These are phyloP conservation scores for Dolomedes plantarius DNA, from an alignment of 2,888 invertebrate genomes.

Conservation along the genomic window DNA sequence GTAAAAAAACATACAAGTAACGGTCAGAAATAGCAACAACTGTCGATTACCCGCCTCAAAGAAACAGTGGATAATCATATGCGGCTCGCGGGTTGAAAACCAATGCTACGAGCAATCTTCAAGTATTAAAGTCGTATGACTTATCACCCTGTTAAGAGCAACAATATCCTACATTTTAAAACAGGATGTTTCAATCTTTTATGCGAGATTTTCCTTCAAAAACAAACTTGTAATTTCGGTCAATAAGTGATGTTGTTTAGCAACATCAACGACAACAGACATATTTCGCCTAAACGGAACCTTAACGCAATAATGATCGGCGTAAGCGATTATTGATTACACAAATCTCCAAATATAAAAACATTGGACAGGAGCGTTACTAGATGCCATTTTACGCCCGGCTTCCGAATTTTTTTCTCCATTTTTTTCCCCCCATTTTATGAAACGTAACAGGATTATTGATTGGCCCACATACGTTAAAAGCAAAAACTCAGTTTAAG, in stretches of 20 bases:
- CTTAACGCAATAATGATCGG: not conserved
- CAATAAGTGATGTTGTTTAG: not conserved
- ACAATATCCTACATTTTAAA: no score
- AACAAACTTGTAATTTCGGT: not conserved
- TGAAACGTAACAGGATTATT: not conserved
- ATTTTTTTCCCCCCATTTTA: not conserved
- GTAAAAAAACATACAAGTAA: no score
- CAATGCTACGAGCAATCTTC: no score
- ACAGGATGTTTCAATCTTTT: no score
- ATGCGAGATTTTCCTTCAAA: not conserved
- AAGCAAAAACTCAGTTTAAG: not conserved
- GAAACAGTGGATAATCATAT: no score
- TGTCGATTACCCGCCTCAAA: no score
- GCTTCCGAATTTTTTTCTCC: not conserved
- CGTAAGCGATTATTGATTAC: not conserved
- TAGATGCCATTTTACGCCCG: not conserved
- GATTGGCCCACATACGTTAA: not conserved
- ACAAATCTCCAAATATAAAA: not conserved
- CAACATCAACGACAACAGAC: not conserved
- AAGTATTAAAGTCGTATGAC: no score
- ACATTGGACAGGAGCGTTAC: not conserved
- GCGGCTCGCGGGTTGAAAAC: no score
- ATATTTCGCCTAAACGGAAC: not conserved
- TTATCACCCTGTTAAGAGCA: no score
- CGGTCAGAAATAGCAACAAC: no score